Conservation (phyloP, 2,113 vertebrate species). For the Myotis yumanensis region DNA sequence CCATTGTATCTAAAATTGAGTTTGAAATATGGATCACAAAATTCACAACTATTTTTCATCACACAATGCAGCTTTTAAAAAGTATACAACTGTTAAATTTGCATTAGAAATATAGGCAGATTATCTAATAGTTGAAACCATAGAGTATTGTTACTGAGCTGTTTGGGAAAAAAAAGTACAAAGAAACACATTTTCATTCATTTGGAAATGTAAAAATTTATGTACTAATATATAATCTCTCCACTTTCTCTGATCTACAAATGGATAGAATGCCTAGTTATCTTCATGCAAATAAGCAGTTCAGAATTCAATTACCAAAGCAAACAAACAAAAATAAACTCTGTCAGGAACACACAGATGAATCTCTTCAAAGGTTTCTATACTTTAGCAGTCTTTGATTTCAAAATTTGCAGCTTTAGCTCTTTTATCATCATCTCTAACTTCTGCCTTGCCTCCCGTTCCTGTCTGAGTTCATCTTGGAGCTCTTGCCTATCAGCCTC, state of each 20-base stretch:
- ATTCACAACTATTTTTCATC: conserved; percentile 67
- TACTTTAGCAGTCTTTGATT: conserved; percentile 84
- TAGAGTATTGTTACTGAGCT: conserved; percentile 63
- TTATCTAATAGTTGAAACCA: conserved; percentile 75
- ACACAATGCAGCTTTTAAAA: conserved; percentile 76
- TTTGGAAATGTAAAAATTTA: conserved; percentile 84
- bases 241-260: conserved; percentile 75
- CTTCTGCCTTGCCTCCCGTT: conserved; percentile 94
- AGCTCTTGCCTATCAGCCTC: conserved; percentile 96
- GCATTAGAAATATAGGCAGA: conserved; percentile 79
- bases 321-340: conserved; percentile 70
- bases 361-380: conserved; percentile 70
- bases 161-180: conserved; percentile 77
- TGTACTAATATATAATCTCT: conserved; percentile 79
- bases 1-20: conserved; percentile 59
- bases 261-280: conserved; percentile 70
- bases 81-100: conserved; percentile 73
- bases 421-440: conserved; percentile 94
- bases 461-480: conserved; percentile 93
- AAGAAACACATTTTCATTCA: conserved; percentile 83
- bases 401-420: conserved; percentile 94
- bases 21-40: conserved; percentile 76
- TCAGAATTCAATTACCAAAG: conserved; percentile 72
- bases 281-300: conserved; percentile 72
- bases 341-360: conserved; percentile 64